These are phyloP conservation scores for Mobula birostris DNA, from an alignment of 2,113 vertebrate species.

Conservation along the genomic window DNA sequence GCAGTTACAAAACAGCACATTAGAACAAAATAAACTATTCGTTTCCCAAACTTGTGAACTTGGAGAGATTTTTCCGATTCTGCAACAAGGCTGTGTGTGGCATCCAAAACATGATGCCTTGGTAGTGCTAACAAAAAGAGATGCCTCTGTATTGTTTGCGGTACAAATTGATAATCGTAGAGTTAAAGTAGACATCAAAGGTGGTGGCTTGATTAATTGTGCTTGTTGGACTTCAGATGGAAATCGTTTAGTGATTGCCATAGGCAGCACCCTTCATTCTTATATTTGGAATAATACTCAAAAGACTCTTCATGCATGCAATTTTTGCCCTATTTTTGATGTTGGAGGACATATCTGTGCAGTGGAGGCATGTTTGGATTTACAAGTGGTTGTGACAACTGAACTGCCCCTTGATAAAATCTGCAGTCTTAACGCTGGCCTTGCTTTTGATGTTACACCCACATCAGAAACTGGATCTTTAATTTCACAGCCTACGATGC, in stretches of 20 bases:
- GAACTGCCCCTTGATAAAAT: slow-evolving; percentile 86
- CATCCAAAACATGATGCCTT: slow-evolving; percentile 77
- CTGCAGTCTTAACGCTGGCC: slow-evolving; percentile 74
- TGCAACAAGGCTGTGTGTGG: slow-evolving; percentile 89
- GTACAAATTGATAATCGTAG: slow-evolving; percentile 64
- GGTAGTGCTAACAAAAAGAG: slow-evolving; percentile 73
- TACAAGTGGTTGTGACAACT: slow-evolving; percentile 74
- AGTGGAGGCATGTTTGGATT: slow-evolving; percentile 62
- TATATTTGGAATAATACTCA: slow-evolving; percentile 84
- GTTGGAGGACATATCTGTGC: slow-evolving; percentile 74
- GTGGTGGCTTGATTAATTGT: slow-evolving; percentile 71
- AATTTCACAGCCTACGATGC: slow-evolving; percentile 48
- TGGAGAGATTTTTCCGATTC: slow-evolving; percentile 71
- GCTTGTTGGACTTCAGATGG: slow-evolving; percentile 91
- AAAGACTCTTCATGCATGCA: slow-evolving; percentile 67
- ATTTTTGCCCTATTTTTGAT: slow-evolving; percentile 76
- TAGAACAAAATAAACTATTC: slow-evolving; percentile 69
- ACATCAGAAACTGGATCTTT: slow-evolving; percentile 45
- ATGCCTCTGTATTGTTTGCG: slow-evolving; percentile 70
- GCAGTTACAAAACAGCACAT: slow-evolving; percentile 68
- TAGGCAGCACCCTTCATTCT: slow-evolving; percentile 75
- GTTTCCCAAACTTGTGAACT: slow-evolving; percentile 82
- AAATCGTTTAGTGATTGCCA: slow-evolving; percentile 75
- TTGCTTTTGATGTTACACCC: slow-evolving; percentile 57
- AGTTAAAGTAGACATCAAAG: slow-evolving; percentile 69